phyloP scores from a whole-genome alignment of 2,888 invertebrate species.

The Rapana venosa region DNA sequence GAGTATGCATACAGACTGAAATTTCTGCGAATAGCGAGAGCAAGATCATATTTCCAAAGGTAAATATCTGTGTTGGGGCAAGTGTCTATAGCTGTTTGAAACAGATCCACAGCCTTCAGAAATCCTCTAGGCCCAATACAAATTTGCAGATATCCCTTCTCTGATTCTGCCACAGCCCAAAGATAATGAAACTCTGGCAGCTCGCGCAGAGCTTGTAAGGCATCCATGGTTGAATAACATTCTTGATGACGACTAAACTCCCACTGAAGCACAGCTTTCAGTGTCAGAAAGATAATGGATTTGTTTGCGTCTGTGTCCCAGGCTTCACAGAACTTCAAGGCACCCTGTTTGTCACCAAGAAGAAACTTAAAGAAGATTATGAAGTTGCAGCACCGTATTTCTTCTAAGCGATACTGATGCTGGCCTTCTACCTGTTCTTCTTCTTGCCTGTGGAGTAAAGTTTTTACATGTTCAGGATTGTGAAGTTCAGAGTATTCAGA shows the following conservation, averaged over 20 bases:
- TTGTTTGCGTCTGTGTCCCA: background rate
- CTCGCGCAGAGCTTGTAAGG: background rate
- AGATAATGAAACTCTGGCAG: slow-evolving; percentile 7
- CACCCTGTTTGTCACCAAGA: slow-evolving; percentile 9
- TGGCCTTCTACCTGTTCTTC: background rate
- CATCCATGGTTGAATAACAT: background rate
- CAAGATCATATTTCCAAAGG: slow-evolving; percentile 40
- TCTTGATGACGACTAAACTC: background rate
- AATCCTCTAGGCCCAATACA: slow-evolving; percentile 13
- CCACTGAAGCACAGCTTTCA: slow-evolving; percentile 21
- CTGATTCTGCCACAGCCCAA: slow-evolving; percentile 3
- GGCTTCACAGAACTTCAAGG: background rate
- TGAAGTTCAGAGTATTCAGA: background rate
- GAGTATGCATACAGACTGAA: slow-evolving; percentile 29
- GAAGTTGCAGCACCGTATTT: slow-evolving; percentile 24
- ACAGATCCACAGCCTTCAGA: background rate
- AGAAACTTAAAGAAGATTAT: slow-evolving; percentile 8
- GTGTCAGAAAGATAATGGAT: slow-evolving; percentile 19
- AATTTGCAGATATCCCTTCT: slow-evolving; percentile 13
- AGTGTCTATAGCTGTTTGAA: background rate
- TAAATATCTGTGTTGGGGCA: slow-evolving; percentile 8
- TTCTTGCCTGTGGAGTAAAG: background rate
- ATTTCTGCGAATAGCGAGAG: slow-evolving; percentile 29
- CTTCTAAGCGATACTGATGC: slow-evolving; percentile 11
- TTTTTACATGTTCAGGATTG: background rate